Base-by-base conservation (phyloP, 2,797 vertebrate species). In the Aphelocoma californica region DNA sequence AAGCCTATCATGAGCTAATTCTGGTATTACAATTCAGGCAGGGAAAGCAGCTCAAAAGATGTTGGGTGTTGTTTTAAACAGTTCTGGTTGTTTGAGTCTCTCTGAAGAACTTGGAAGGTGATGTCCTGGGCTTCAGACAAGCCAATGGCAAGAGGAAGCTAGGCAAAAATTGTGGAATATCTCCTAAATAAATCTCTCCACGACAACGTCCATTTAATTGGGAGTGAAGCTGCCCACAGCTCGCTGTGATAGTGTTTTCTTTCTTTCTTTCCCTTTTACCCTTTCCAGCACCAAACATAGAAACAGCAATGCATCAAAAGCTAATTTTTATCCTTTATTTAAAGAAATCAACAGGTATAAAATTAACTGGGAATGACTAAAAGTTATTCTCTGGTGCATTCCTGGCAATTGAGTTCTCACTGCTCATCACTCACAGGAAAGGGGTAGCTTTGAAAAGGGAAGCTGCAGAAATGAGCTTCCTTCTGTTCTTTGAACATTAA, bases 181-280 rank as follows among this genome's bases (percentile, higher is more conserved):
- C 48, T 67, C 60, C 29, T 44, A 32, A 84, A 82, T 82, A 29
- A 19, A 62, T 66, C 29, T 58, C 56, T 36, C 40, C 17, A 20
- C 0, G 1, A 36, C 67, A 74, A 48, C 0, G 0, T 15, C 9
- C 31, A 7, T 53, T 86, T 45, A 23, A 9, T 2, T 57, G 53
- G 18, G 51, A 64, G 8, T 23, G 6, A 64, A 79, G 14, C 53
- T 73, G 48, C n/a, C 40, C 32, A 17, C 26, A 42, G 7, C 8
- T 92, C 53, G 2, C 29, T 16, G 11, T 34, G 51, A 7, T 18
- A 1, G 24, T 15, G 14, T 16, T 44, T 29, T 34, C 10, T 57
- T 13, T 34, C 10, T 57, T 13, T 28, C 29, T 9, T 47, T 9
- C 5, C 61, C 17, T 77, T 75, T 67, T 61, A 38, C 15, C 34